These are phyloP conservation scores for Pseudopodoces humilis DNA, from an alignment of 2,113 vertebrate species.

Conservation along the genomic window DNA sequence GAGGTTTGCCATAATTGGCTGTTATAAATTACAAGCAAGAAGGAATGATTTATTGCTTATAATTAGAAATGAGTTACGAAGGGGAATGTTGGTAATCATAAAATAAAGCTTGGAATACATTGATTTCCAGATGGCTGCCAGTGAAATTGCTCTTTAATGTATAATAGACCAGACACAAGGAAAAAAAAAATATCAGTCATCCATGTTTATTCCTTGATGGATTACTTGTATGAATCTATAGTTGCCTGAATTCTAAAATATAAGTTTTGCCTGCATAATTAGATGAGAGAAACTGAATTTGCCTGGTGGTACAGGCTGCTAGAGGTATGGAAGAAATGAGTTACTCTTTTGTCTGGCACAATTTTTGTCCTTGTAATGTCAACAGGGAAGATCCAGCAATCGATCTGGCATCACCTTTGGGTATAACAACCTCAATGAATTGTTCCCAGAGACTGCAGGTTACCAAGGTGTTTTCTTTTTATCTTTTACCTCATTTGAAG, in stretches of 20 bases:
- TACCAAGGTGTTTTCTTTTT: constrained; percentile 41
- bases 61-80: constrained; percentile 65
- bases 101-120: constrained; percentile 64
- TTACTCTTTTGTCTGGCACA: not conserved
- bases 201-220: constrained; percentile 32
- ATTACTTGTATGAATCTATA: not conserved
- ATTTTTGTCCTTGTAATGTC: constrained; percentile 23
- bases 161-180: constrained; percentile 19
- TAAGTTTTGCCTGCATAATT: not conserved
- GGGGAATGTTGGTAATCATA: constrained; percentile 69
- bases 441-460: constrained; percentile 15
- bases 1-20: constrained; percentile 66
- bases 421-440: constrained; percentile 18
- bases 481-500: constrained; percentile 51
- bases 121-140: constrained; percentile 68
- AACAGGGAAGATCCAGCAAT: not conserved
- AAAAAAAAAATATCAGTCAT: not conserved
- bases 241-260: constrained; percentile 20
- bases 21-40: constrained; percentile 64
- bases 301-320: not conserved
- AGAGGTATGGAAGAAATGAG: not conserved
- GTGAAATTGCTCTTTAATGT: constrained; percentile 51
- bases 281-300: not conserved
- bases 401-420: constrained; percentile 36
- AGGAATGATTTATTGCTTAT: constrained; percentile 69